These are phyloP conservation scores for Philantomba maxwellii DNA, from an alignment of 2,113 vertebrate species.

Conservation along the genomic window DNA sequence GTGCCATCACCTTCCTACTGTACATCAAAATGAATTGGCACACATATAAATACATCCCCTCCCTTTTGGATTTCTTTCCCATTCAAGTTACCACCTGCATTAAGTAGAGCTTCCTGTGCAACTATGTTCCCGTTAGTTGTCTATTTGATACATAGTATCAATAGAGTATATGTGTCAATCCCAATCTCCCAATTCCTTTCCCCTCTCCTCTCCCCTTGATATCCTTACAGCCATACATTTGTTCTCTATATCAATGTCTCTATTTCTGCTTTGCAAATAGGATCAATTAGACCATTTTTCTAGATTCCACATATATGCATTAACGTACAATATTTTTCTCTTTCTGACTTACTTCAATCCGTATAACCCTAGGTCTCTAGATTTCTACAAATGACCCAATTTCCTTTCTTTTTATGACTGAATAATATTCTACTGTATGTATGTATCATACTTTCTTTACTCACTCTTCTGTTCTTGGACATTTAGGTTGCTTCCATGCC, in stretches of 20 bases:
- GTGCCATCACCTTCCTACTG: background rate
- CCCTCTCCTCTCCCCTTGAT: background rate
- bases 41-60: background rate
- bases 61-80: background rate
- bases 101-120: background rate
- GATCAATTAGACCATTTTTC: background rate
- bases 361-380: background rate
- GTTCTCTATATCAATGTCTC: background rate
- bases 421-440: background rate
- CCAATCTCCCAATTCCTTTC: background rate
- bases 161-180: fast-evolving
- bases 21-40: background rate
- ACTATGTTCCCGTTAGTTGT: fast-evolving
- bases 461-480: background rate
- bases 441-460: background rate
- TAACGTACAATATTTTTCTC: background rate
- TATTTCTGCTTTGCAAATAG: background rate
- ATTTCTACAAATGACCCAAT: background rate
- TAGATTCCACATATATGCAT: background rate
- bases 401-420: background rate
- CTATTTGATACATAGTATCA: background rate
- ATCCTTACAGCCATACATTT: background rate
- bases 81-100: background rate
- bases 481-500: background rate
- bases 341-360: background rate